Evolutionary conservation across 1,140 invertebrate species (phyloP).

Genomic region (Drosophila mayri): DNA sequence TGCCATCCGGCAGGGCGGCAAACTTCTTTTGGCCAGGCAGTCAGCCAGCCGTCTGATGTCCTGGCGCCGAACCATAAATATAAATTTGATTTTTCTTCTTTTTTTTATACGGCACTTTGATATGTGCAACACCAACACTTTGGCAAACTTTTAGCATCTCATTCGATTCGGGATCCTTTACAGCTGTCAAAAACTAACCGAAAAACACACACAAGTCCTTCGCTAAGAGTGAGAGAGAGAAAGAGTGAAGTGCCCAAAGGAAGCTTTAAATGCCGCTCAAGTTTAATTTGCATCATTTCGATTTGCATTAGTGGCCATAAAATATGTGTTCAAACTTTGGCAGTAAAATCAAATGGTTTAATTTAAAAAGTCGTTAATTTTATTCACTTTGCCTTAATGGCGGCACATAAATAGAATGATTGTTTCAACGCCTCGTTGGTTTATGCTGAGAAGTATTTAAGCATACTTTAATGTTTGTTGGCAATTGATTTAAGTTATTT

Average conservation of each 20-base stretch:
- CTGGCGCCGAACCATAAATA: constrained; percentile 68
- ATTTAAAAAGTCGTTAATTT: constrained; percentile 57
- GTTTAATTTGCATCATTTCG: constrained; percentile 56
- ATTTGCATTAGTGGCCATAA: constrained; percentile 66
- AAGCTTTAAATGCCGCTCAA: constrained; percentile 45
- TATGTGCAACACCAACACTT: constrained; percentile 62
- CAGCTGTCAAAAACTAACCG: constrained; percentile 42
- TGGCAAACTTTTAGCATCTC: constrained; percentile 40
- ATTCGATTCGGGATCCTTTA: constrained; percentile 21
- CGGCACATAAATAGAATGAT: constrained; percentile 25
- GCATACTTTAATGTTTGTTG: constrained; percentile 2
- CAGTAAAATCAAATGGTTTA: constrained; percentile 55
- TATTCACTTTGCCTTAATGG: constrained; percentile 19
- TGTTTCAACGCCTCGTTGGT: constrained; percentile 28
- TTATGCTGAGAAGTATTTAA: constrained; percentile 20
- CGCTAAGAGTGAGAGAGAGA: no score
- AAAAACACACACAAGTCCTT: constrained; percentile 13
- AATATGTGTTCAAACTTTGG: constrained; percentile 54
- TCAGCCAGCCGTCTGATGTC: constrained; percentile 41
- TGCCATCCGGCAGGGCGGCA: constrained; percentile 63
- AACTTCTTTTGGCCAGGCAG: constrained; percentile 57
- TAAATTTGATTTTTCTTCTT: constrained; percentile 79
- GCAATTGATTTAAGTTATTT: constrained; percentile 19
- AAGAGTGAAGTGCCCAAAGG: background rate
- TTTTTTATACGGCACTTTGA: constrained; percentile 65